Percentiles rank a stretch among this genome's conserved stretches.
Conservation (phyloP, 2,888 invertebrate species). For the Lithophane semibrunnea region DNA sequence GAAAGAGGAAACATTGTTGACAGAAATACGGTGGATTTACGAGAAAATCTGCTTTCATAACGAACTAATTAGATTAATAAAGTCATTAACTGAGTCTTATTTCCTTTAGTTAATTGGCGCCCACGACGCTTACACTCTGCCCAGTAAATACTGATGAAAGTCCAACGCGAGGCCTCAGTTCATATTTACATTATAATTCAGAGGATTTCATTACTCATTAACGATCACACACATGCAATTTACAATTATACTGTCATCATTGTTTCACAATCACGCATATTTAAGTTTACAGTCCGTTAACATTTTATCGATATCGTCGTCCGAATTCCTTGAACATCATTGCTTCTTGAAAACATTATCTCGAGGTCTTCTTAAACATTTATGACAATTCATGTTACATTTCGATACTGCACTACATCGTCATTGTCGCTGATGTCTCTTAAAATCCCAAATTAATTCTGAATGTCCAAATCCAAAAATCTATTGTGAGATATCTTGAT, state of each 20-base stretch:
- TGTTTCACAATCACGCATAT: slow-evolving; percentile 41
- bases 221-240: slow-evolving; percentile 30
- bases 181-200: slow-evolving; percentile 32
- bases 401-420: neutral
- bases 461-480: neutral
- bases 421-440: neutral
- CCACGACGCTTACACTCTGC: slow-evolving; percentile 47
- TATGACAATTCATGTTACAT: neutral
- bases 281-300: slow-evolving; percentile 41
- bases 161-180: slow-evolving; percentile 17
- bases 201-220: slow-evolving; percentile 37
- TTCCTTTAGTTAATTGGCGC: slow-evolving; percentile 61
- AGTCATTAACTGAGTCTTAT: slow-evolving; percentile 55
- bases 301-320: slow-evolving; percentile 38
- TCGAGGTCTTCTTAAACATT: slow-evolving; percentile 12
- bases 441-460: neutral
- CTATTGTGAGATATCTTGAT: neutral
- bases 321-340: slow-evolving; percentile 18
- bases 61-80: slow-evolving; percentile 62
- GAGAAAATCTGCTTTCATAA: slow-evolving; percentile 61
- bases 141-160: slow-evolving; percentile 36
- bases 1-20: slow-evolving; percentile 56
- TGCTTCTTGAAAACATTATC: slow-evolving; percentile 14
- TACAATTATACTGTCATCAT: slow-evolving; percentile 51
- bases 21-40: slow-evolving; percentile 45